These are phyloP conservation scores for Porites rus DNA, from an alignment of 92 coral and sea anemone genomes.

Conservation along the genomic window DNA sequence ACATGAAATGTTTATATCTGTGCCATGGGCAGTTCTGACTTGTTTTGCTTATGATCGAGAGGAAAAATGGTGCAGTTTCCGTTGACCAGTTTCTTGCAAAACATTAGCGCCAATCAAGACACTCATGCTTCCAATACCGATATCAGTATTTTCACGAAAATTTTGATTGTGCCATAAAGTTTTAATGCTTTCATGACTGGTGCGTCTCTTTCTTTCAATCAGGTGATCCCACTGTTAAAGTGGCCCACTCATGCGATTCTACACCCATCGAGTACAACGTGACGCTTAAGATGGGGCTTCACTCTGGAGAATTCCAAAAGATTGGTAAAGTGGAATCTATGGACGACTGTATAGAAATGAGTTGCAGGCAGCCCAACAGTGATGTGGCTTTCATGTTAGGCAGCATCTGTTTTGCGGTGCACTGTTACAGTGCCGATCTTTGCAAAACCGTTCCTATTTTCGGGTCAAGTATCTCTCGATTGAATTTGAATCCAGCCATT, in stretches of 20 bases:
- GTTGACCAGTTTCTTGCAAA: no score
- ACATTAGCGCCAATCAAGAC: no score
- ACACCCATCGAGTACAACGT: constrained; percentile 91
- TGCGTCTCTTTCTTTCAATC: constrained; percentile 2
- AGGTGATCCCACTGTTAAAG: constrained; percentile 60
- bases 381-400: constrained; percentile 99
- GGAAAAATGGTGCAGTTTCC: no score
- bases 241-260: constrained; percentile 89
- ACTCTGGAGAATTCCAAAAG: constrained; percentile 90
- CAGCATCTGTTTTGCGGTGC: constrained; percentile 92
- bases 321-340: constrained; percentile 89
- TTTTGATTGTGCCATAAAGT: no score
- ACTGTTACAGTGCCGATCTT: constrained; percentile 91
- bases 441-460: constrained; percentile 94
- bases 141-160: background rate
- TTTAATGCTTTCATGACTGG: background rate
- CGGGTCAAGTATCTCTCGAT: constrained; percentile 73
- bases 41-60: no score
- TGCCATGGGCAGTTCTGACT: no score
- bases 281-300: constrained; percentile 97
- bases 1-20: no score
- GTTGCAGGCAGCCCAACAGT: constrained; percentile 82
- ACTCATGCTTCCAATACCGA: background rate
- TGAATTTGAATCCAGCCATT: constrained; percentile 89
- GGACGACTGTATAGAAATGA: constrained; percentile 98